A percentile compares a stretch with the other conserved stretches of the same genome.
Conservation (phyloP, 2,888 invertebrate species). For the Spisula subtruncata region DNA sequence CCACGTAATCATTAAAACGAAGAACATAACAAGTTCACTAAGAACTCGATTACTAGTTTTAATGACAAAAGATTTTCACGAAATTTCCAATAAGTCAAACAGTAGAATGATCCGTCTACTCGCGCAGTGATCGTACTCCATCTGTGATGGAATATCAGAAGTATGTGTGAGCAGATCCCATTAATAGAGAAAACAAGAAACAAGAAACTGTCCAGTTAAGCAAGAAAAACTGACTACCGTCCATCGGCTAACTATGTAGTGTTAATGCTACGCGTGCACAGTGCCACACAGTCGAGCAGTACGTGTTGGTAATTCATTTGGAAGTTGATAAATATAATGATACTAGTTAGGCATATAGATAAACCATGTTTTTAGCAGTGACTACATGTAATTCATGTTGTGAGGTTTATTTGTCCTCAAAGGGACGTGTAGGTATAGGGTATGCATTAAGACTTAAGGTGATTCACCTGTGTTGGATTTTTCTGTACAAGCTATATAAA, state of each 20-base stretch:
- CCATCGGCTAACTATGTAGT: not conserved
- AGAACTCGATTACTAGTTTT: not conserved
- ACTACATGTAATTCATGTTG: too few species aligned
- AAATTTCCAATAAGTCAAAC: constrained; percentile 6
- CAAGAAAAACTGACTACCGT: not conserved
- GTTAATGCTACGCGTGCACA: not conserved
- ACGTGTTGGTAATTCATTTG: not conserved
- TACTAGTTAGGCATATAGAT: too few species aligned
- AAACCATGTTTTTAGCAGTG: too few species aligned
- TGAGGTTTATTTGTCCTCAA: too few species aligned
- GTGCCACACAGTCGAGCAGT: not conserved
- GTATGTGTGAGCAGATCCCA: not conserved
- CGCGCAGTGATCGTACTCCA: not conserved
- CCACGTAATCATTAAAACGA: not conserved
- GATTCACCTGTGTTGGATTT: too few species aligned
- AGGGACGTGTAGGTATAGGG: too few species aligned
- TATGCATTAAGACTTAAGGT: too few species aligned
- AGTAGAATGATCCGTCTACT: not conserved
- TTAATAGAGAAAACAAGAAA: not conserved
- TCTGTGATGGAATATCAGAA: constrained; percentile 3
- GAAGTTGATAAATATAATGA: too few species aligned
- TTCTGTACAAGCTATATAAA: too few species aligned
- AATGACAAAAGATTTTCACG: not conserved
- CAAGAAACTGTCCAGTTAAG: constrained; percentile 15
- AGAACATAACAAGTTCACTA: constrained; percentile 2